A percentile compares a stretch with the other conserved stretches of the same genome.
Evolutionary conservation across 2,113 vertebrate species (phyloP).

Genomic region (Bostrychus sinensis): DNA sequence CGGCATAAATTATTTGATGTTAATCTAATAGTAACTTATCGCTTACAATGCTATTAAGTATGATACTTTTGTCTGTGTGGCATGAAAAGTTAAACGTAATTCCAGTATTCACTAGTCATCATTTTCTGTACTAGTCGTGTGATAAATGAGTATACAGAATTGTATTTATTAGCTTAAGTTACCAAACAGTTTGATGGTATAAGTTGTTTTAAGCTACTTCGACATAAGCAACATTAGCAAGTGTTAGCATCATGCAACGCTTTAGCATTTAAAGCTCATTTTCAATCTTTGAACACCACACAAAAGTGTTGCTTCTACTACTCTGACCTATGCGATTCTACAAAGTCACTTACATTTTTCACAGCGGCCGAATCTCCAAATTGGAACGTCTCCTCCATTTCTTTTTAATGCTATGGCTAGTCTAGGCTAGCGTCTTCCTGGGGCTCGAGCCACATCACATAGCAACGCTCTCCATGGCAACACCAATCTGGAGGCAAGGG

Average conservation of each 20-base stretch:
- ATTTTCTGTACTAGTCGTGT: too few species aligned
- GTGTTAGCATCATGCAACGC: neutral
- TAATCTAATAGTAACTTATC: too few species aligned
- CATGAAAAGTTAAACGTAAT: too few species aligned
- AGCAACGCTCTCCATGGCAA: constrained; percentile 75
- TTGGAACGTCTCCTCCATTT: constrained; percentile 84
- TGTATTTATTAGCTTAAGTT: too few species aligned
- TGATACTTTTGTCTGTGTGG: too few species aligned
- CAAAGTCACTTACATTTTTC: constrained; percentile 68
- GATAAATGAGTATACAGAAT: too few species aligned
- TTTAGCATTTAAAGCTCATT: neutral
- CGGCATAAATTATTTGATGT: too few species aligned
- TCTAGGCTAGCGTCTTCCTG: constrained; percentile 69
- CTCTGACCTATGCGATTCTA: neutral
- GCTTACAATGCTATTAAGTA: too few species aligned
- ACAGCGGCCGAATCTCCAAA: constrained; percentile 64
- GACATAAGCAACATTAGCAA: neutral
- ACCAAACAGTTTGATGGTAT: too few species aligned
- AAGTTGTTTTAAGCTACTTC: too few species aligned
- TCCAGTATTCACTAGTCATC: too few species aligned
- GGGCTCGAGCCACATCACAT: constrained; percentile 67
- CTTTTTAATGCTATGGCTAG: neutral
- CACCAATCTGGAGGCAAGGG: constrained; percentile 28
- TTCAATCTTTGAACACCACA: neutral
- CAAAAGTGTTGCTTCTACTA: neutral